phyloP scores from a whole-genome alignment of 1,140 invertebrate species.

The Drosophila orena region DNA sequence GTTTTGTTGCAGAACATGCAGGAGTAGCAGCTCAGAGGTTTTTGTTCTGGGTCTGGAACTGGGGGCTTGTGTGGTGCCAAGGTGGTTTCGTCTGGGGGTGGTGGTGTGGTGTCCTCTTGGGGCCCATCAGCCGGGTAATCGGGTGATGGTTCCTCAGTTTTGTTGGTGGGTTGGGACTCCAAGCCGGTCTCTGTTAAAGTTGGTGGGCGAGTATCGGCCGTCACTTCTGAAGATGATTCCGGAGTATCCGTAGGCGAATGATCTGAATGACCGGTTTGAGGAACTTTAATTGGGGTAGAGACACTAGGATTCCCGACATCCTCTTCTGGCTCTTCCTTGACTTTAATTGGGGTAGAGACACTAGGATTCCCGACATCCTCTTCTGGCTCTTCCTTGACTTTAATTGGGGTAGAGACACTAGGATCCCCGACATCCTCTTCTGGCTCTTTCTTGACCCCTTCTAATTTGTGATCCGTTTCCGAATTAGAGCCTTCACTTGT shows the following conservation, averaged over 20 bases:
- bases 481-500: neutral
- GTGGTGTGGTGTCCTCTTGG: neutral
- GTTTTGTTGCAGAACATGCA: conserved; percentile 21
- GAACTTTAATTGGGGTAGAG: neutral
- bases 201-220: neutral
- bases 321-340: neutral
- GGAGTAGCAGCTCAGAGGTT: conserved; percentile 13
- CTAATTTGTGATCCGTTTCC: neutral
- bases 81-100: neutral
- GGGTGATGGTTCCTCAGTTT: neutral
- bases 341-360: neutral
- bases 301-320: neutral
- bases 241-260: neutral
- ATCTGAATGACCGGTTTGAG: neutral
- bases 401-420: neutral
- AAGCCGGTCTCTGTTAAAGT: neutral
- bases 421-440: neutral
- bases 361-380: neutral
- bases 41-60: neutral
- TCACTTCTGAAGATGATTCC: conserved; percentile 2
- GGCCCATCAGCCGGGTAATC: conserved; percentile 10
- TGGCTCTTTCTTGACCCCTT: neutral
- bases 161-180: conserved; percentile 1
- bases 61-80: neutral
- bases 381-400: neutral